A percentile compares a stretch with the other conserved stretches of the same genome.
Evolutionary conservation across 2,888 invertebrate species (phyloP).

Genomic region (Adelphocoris suturalis): DNA sequence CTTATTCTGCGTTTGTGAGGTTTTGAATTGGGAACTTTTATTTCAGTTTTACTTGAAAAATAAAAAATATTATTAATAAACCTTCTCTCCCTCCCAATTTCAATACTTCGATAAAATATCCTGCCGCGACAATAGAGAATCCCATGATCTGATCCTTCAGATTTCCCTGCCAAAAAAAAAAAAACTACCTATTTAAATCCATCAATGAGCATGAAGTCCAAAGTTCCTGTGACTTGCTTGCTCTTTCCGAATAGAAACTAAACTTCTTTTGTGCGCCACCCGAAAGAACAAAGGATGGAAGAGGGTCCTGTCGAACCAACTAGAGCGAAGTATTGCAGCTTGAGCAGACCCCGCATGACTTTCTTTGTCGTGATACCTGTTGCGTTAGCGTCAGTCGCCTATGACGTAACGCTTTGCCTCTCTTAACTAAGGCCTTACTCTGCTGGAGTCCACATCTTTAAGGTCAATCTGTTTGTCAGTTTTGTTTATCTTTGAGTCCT

Average conservation of each 20-base stretch:
- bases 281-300: constrained; percentile 44
- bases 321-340: constrained; percentile 39
- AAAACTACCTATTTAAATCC: not conserved
- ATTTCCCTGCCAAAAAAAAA: not conserved
- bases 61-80: too few relatives aligned
- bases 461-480: constrained; percentile 3
- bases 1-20: too few relatives aligned
- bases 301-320: constrained; percentile 42
- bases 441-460: not conserved
- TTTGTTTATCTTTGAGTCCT: constrained; percentile 14
- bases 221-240: not conserved
- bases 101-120: too few relatives aligned
- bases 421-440: constrained; percentile 23
- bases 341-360: constrained; percentile 14
- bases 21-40: too few relatives aligned
- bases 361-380: constrained; percentile 52
- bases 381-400: constrained; percentile 24
- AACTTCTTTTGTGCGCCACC: constrained; percentile 33
- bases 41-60: too few relatives aligned
- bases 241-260: constrained; percentile 10
- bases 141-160: not conserved
- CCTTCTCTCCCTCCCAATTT: too few relatives aligned
- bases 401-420: constrained; percentile 40
- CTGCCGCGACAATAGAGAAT: not conserved
- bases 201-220: constrained; percentile 27